Evolutionary conservation across 2,113 vertebrate species (phyloP).

Genomic region (Thymallus thymallus): DNA sequence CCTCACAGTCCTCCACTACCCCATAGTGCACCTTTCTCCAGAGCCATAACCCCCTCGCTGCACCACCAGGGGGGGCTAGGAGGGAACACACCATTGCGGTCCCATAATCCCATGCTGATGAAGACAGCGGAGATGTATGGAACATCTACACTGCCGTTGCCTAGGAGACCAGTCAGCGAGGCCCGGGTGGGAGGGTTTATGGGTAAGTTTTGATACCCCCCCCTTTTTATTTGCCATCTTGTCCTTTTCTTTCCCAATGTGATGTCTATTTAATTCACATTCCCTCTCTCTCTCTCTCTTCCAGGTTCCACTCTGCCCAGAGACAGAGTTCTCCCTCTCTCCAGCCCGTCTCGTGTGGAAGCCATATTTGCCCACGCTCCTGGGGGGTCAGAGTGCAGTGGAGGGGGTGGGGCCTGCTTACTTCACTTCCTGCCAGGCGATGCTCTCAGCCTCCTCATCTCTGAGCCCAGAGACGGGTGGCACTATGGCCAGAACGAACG

Average conservation of each 20-base stretch:
- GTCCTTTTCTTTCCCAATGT: too few species aligned
- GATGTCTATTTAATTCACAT: slow-evolving; percentile 40
- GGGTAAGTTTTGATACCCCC: slow-evolving; percentile 65
- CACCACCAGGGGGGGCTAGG: slow-evolving; percentile 59
- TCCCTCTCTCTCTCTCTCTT: not conserved
- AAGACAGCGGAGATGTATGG: slow-evolving; percentile 67
- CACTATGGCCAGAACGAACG: slow-evolving; percentile 83
- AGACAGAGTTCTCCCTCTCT: slow-evolving; percentile 71
- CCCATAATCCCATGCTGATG: slow-evolving; percentile 61
- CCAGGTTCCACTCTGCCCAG: slow-evolving; percentile 79
- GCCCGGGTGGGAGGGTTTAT: slow-evolving; percentile 70
- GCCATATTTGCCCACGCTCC: slow-evolving; percentile 73
- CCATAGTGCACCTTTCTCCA: slow-evolving; percentile 76
- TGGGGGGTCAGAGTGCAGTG: slow-evolving; percentile 39
- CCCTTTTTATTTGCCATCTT: slow-evolving; percentile 1
- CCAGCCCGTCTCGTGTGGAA: slow-evolving; percentile 59
- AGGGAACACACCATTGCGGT: slow-evolving; percentile 41
- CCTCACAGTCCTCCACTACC: slow-evolving; percentile 76
- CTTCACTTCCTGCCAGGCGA: slow-evolving; percentile 79
- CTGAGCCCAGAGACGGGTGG: slow-evolving; percentile 82
- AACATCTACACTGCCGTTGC: slow-evolving; percentile 79
- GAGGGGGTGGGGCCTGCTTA: slow-evolving; percentile 67
- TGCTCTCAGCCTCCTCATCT: slow-evolving; percentile 76
- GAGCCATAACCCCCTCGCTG: slow-evolving; percentile 71
- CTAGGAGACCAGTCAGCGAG: slow-evolving; percentile 73